These are phyloP conservation scores for Cantharis nigra DNA, from an alignment of 2,888 invertebrate genomes.

Conservation along the genomic window DNA sequence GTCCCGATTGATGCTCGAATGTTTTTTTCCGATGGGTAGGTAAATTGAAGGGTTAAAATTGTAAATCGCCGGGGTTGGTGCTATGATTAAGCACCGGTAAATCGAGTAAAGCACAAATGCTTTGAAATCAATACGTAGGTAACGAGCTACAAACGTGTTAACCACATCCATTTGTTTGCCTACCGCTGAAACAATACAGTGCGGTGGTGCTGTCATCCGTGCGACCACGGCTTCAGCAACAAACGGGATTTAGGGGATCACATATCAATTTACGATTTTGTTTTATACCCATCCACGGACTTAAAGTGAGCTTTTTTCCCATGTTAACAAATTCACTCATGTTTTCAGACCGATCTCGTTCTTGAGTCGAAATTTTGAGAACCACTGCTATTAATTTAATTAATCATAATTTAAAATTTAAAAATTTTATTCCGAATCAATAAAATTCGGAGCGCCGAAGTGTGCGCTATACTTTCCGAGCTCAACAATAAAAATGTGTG, in stretches of 20 bases:
- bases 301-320: background rate
- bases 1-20: background rate
- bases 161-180: conserved; percentile 58
- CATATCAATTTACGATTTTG: conserved; percentile 33
- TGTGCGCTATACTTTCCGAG: background rate
- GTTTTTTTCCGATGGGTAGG: background rate
- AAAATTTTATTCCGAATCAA: background rate
- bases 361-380: background rate
- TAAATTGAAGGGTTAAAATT: background rate
- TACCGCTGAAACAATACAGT: conserved; percentile 57
- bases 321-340: background rate
- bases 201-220: conserved; percentile 51
- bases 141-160: conserved; percentile 57
- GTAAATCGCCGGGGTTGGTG: background rate
- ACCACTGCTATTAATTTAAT: background rate
- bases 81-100: conserved; percentile 54
- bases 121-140: conserved; percentile 54
- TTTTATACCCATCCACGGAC: conserved; percentile 19
- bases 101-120: conserved; percentile 51
- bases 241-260: conserved; percentile 39
- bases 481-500: background rate
- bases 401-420: too few species aligned
- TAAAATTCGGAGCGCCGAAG: background rate
- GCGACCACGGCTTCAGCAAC: conserved; percentile 39
- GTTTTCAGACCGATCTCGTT: background rate